Base-by-base conservation (phyloP, 2,888 invertebrate species). In the Tinea pellionella region DNA sequence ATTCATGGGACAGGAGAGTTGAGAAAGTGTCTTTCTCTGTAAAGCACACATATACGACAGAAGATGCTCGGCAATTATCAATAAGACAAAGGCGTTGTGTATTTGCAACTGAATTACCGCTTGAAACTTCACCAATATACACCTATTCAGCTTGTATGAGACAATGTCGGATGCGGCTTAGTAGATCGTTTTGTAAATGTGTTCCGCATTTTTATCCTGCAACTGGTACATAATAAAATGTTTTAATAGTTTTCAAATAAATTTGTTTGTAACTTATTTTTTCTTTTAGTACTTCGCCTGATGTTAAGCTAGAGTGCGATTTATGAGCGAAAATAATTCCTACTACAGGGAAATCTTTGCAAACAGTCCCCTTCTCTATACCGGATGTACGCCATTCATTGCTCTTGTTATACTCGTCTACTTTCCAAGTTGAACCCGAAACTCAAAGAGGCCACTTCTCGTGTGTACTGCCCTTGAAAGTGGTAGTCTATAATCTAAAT, bases 1-100 rank as follows among this genome's bases (percentile, higher is more conserved):
- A 92, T 64, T 81, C 90, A 1, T 94, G 93, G 93, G 89, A 90
- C 53, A 89, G 86, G 9, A 80, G 86, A 15, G 89, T 91, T 1
- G 87, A 89, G 63, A 89, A 88, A 65, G 89, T 92, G 0, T 89
- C 89, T 0, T 92, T 94, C 70, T 92, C 92, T 0, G 91, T 93
- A 19, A 93, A 93, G 68, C 91, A 92, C 70, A 94, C 94, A 0
- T 93, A 93, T 71, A 94, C 94, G 0, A 94, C 93, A 0, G 89
- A 90, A 61, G 93, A 93, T 69, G 93, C 93, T 0, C 84, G 90
- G 0, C 93, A 94, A 66, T 77, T 95, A 8, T 88, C 88, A 1
- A 74, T 88, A 11, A 89, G 89, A 1, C 94, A 94, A 72, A 78
- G 95, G 9, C 90, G 92, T 60, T 95, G 95, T 67, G 89, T 93